Evolutionary conservation across 2,113 vertebrate species (phyloP), one percentile per base, ranked within the genome.

Genomic region (Aphyosemion australe): DNA sequence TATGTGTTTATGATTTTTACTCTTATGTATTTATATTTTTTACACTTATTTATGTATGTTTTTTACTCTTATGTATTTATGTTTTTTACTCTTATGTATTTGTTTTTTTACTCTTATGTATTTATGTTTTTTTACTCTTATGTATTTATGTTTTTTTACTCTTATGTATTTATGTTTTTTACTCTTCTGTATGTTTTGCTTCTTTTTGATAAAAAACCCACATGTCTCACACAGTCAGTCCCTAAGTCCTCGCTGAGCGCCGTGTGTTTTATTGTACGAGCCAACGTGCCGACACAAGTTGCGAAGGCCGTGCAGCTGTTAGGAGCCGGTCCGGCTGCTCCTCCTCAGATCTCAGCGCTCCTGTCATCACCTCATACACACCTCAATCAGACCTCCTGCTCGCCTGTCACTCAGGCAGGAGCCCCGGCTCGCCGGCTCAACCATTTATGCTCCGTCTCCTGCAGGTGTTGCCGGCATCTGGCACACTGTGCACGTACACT

Each of bases 311-410:
- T 49, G 84, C 89, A 91, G 84, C 89, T 93, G 89, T 82, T 48
- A 73, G 74, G 66, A 69, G 86, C 76, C 62, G 72, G 46, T 31
- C 70, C 66, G 52, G 31, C 71, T 37, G 76, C 72, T 76, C 72
- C 47, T 61, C 70, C 76, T 92, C 83, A 89, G 90, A 93, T 91
- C 83, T 85, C 61, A 20, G 69, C 46, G 32, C 1, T 50, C 82
- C 89, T 92, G 88, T 93, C 91, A 83, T 85, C 93, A 46, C 84
- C 84, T 48, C 78, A 82, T 66, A 87, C 78, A 87, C 84, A 76
- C 86, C 84, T 93, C 91, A 90, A 82, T 93, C 91, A 93, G 85
- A 79, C 83, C 79, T 87, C 87, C 81, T 88, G 86, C 84, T 86
- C 42, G 55, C 54, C 87, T 69, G 87, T 85, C 90, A 88, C 69